Evolutionary conservation across 2,797 vertebrate species (phyloP).

Genomic region (Pseudopleuronectes americanus): DNA sequence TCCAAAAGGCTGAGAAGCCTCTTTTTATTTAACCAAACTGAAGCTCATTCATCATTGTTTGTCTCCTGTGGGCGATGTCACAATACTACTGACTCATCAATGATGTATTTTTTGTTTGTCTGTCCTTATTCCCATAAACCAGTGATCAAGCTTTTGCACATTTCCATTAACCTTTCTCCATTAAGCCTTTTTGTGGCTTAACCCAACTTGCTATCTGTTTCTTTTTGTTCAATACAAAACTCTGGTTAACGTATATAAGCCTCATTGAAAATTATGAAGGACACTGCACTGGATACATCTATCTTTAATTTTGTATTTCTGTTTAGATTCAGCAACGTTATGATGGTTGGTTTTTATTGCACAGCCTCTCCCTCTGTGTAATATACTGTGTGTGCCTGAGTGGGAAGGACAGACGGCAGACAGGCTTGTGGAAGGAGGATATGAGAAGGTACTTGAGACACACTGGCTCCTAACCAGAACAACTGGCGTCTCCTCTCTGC

Average conservation of each 20-base stretch:
- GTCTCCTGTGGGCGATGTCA: slow-evolving; percentile 18
- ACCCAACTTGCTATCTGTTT: background rate
- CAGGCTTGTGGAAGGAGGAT: slow-evolving; percentile 52
- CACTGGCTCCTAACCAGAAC: slow-evolving; percentile 82
- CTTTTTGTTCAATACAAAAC: slow-evolving; percentile 3
- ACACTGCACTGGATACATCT: background rate
- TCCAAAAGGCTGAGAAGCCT: slow-evolving; percentile 25
- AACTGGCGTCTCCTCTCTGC: slow-evolving; percentile 81
- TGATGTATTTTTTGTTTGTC: slow-evolving; percentile 23
- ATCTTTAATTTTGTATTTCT: background rate
- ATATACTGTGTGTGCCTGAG: slow-evolving; percentile 20
- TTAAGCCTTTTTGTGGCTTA: background rate
- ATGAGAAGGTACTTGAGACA: slow-evolving; percentile 76
- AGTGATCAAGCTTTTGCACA: background rate
- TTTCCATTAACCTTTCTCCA: background rate
- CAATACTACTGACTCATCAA: background rate
- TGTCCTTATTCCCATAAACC: background rate
- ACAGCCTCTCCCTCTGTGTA: slow-evolving; percentile 17
- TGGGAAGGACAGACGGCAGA: slow-evolving; percentile 50
- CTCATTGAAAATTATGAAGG: background rate
- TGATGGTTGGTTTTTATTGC: slow-evolving; percentile 3
- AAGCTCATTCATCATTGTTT: slow-evolving; percentile 55
- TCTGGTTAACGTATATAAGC: background rate
- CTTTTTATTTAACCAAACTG: slow-evolving; percentile 38
- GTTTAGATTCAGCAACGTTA: background rate